Conservation (phyloP, 2,888 invertebrate species). For the Sturmia bella region DNA sequence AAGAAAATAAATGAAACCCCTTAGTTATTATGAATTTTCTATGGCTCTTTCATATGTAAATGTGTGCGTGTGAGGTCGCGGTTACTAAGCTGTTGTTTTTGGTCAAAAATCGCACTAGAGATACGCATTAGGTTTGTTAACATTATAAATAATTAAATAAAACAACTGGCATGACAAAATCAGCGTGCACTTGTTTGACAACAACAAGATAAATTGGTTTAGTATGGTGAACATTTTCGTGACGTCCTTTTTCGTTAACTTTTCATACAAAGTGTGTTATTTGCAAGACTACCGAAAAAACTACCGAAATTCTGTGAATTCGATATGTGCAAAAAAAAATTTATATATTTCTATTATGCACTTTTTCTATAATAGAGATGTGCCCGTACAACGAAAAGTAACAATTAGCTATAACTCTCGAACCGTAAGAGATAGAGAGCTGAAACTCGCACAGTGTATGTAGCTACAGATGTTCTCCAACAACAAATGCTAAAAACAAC, state of each 20-base stretch:
- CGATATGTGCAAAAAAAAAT: no score
- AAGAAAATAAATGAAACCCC: conserved; percentile 26
- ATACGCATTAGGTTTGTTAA: conserved; percentile 67
- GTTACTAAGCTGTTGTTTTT: conserved; percentile 27
- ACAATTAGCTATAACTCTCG: no score
- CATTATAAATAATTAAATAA: conserved; percentile 62
- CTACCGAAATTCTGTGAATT: no score
- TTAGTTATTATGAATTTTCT: conserved; percentile 50
- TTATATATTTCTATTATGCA: no score
- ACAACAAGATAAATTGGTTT: conserved; percentile 15
- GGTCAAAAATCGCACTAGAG: conserved; percentile 41
- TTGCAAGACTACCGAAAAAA: no score
- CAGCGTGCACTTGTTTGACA: conserved; percentile 33
- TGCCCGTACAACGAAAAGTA: no score
- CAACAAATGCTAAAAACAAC: no score
- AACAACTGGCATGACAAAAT: conserved; percentile 58
- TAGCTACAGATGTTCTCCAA: no score
- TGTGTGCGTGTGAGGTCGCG: neutral
- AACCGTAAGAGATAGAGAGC: no score
- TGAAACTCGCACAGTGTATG: no score
- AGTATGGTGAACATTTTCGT: conserved; percentile 10
- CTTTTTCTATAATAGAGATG: no score
- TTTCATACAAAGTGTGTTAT: no score
- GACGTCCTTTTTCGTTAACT: neutral
- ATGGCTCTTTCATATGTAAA: conserved; percentile 1